Conservation (phyloP, 2,888 invertebrate genomes). For the Brassicogethes aeneus region DNA sequence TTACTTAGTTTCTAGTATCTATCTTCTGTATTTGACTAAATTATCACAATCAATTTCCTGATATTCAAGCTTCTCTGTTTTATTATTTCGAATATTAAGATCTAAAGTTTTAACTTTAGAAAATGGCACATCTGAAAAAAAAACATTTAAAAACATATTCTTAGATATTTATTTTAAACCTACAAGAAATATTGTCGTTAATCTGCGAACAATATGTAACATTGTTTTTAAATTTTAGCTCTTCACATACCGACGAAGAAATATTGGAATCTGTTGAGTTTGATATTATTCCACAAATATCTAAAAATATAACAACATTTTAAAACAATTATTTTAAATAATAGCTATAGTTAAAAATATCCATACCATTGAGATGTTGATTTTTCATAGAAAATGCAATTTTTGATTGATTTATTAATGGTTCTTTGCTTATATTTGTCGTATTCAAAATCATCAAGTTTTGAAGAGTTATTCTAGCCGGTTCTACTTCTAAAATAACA, state of each 20-base stretch:
- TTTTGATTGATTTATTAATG: not conserved
- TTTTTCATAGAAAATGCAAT: conserved; percentile 8
- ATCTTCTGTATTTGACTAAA: too few species aligned
- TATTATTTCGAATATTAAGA: not conserved
- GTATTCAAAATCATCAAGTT: too few species aligned
- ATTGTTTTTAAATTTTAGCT: too few species aligned
- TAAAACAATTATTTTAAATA: not conserved
- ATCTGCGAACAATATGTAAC: not conserved
- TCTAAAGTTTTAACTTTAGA: too few species aligned
- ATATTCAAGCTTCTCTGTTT: conserved; percentile 11
- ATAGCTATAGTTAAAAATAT: too few species aligned
- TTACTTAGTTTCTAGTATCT: too few species aligned
- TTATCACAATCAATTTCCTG: conserved; percentile 18
- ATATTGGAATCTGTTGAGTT: not conserved
- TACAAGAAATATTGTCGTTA: too few species aligned
- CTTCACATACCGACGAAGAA: too few species aligned
- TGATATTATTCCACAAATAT: conserved; percentile 16
- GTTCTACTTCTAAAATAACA: not conserved
- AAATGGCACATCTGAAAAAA: too few species aligned
- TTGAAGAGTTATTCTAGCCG: not conserved
- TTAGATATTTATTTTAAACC: too few species aligned
- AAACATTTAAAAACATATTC: not conserved
- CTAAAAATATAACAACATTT: conserved; percentile 9
- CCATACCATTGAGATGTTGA: conserved; percentile 14
- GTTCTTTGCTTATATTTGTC: too few species aligned